A percentile compares a stretch with the other conserved stretches of the same genome.
phyloP scores from a whole-genome alignment of 2,113 vertebrate genomes.

The Daphoenositta chrysoptera region DNA sequence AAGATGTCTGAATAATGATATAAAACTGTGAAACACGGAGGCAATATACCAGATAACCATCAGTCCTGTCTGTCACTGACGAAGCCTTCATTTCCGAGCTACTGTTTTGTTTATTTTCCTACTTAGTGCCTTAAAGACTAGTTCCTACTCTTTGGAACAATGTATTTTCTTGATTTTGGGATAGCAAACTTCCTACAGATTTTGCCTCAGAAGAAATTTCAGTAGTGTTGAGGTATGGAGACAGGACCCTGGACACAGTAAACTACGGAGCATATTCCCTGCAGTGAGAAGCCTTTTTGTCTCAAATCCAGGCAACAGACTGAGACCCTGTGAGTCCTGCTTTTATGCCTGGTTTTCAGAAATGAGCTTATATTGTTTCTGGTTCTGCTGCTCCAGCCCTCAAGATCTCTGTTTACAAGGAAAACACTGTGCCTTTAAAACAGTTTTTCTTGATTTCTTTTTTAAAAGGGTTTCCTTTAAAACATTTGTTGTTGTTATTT shows the following conservation, averaged over 20 bases:
- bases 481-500: background rate
- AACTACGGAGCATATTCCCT: background rate
- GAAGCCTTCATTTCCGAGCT: constrained; percentile 17
- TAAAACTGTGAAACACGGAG: background rate
- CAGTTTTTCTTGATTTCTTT: background rate
- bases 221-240: background rate
- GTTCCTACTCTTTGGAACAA: background rate
- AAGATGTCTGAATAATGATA: background rate
- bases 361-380: background rate
- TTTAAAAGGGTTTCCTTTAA: background rate
- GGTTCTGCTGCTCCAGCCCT: background rate
- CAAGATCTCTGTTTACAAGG: background rate
- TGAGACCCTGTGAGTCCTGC: background rate
- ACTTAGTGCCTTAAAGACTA: background rate
- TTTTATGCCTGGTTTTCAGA: background rate
- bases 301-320: background rate
- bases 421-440: background rate
- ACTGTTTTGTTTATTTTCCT: background rate
- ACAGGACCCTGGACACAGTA: background rate
- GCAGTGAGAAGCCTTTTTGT: background rate
- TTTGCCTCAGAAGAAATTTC: background rate
- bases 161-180: background rate
- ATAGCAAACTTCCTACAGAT: background rate
- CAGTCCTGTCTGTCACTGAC: background rate
- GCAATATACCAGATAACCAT: background rate